A percentile compares a stretch with the other conserved stretches of the same genome.
phyloP scores from a whole-genome alignment of 2,888 invertebrate genomes.

The Zaprionus obscuricornis region DNA sequence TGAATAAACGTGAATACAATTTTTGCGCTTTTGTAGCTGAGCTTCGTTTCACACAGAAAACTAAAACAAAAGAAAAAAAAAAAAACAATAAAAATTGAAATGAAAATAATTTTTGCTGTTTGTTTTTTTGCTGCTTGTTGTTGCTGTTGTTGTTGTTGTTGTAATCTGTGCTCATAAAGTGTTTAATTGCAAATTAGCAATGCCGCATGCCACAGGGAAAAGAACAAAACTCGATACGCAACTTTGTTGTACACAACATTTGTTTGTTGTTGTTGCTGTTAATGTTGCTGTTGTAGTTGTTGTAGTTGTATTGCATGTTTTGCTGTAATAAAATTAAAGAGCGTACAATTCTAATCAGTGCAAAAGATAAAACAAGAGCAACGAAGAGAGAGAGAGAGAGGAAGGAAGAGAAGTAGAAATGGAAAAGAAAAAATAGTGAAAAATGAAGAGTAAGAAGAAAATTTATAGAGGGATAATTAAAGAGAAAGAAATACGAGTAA shows the following conservation, averaged over 20 bases:
- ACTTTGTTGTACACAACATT: conserved; percentile 21
- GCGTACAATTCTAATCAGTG: conserved; percentile 26
- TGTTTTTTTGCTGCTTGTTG: neutral
- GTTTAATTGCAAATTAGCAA: conserved; percentile 78
- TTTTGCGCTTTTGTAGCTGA: no score
- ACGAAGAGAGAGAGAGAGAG: conserved; percentile 21
- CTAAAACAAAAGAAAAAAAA: neutral
- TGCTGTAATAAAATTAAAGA: conserved; percentile 50
- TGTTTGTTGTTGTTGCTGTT: conserved; percentile 19
- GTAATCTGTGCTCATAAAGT: conserved; percentile 76
- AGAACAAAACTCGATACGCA: conserved; percentile 26
- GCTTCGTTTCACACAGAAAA: conserved; percentile 30
- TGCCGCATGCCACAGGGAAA: conserved; percentile 47
- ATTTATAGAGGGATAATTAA: neutral
- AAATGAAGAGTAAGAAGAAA: neutral
- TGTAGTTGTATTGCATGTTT: conserved; percentile 68
- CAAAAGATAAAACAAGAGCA: conserved; percentile 51
- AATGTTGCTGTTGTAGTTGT: conserved; percentile 27
- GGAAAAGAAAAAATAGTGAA: no score
- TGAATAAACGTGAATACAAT: no score
- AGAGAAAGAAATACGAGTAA: no score
- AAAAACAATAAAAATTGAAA: neutral
- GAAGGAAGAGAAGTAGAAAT: no score
- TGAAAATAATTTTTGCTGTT: neutral
- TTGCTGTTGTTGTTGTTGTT: conserved; percentile 36